Percentiles rank a stretch among this genome's conserved stretches.
Evolutionary conservation across 2,888 invertebrate genomes (phyloP).

Genomic region (Macrophya annulata): DNA sequence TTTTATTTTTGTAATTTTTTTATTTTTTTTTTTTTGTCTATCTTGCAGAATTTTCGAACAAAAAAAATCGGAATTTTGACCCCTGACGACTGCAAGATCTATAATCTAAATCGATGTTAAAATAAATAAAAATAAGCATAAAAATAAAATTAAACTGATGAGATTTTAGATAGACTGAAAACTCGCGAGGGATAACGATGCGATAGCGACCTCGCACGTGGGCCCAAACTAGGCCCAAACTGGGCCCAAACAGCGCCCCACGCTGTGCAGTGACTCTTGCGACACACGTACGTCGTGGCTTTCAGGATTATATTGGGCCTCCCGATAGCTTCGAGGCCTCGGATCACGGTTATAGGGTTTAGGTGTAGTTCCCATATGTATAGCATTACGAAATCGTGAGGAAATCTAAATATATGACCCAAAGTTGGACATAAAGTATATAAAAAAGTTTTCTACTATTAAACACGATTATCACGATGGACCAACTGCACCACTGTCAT

Average conservation of each 20-base stretch:
- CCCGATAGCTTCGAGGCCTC: slow-evolving; percentile 18
- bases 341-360: slow-evolving; percentile 23
- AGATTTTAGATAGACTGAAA: neutral
- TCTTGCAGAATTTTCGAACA: too few relatives aligned
- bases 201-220: slow-evolving; percentile 25
- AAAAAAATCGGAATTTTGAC: too few relatives aligned
- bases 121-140: neutral
- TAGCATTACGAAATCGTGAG: slow-evolving; percentile 42
- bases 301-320: slow-evolving; percentile 35
- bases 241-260: slow-evolving; percentile 39
- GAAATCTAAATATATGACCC: slow-evolving; percentile 43
- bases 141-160: neutral
- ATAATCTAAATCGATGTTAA: neutral
- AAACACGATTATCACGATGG: slow-evolving; percentile 17
- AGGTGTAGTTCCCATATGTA: slow-evolving; percentile 18
- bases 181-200: slow-evolving; percentile 34
- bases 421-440: slow-evolving; percentile 42
- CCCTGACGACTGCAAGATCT: too few relatives aligned
- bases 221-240: slow-evolving; percentile 41
- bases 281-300: slow-evolving; percentile 31
- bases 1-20: too few relatives aligned
- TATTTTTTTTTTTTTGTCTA: too few relatives aligned
- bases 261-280: slow-evolving; percentile 39
- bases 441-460: slow-evolving; percentile 7
- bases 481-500: neutral